Evolutionary conservation across 2,113 vertebrate species (phyloP).

Genomic region (Hippocampus guttulatus): DNA sequence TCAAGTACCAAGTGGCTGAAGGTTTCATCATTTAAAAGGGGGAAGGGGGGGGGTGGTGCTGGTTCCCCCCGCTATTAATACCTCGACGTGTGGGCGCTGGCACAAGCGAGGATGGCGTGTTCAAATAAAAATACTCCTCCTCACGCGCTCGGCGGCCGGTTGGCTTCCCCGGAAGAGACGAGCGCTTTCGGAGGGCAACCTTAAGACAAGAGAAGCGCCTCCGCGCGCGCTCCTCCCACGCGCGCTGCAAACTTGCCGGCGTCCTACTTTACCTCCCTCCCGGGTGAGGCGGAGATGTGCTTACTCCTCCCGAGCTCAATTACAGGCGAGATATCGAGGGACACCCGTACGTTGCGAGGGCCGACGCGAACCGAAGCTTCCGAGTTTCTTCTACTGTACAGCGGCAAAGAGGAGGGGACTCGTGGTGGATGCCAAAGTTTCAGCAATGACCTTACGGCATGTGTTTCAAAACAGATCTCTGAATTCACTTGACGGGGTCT

Average conservation of each 20-base stretch:
- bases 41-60: too few species aligned
- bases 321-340: constrained; percentile 54
- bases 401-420: too few species aligned
- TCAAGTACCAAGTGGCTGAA: constrained; percentile 9
- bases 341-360: neutral
- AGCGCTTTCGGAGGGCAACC: constrained; percentile 62
- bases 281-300: constrained; percentile 54
- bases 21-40: constrained; percentile 40
- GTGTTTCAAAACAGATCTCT: too few species aligned
- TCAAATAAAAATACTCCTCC: constrained; percentile 59
- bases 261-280: constrained; percentile 59
- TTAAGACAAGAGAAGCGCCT: constrained; percentile 68
- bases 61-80: constrained; percentile 58
- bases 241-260: constrained; percentile 26
- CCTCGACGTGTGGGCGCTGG: constrained; percentile 57
- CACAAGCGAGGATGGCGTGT: constrained; percentile 60
- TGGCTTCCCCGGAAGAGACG: constrained; percentile 50
- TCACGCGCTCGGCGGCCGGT: constrained; percentile 44
- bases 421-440: too few species aligned
- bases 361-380: too few species aligned
- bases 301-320: constrained; percentile 60
- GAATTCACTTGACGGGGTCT: too few species aligned
- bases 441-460: too few species aligned
- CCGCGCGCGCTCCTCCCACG: constrained; percentile 50
- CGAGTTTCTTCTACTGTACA: too few species aligned